Conservation (phyloP, 1,140 invertebrate species). For the Galleria mellonella region DNA sequence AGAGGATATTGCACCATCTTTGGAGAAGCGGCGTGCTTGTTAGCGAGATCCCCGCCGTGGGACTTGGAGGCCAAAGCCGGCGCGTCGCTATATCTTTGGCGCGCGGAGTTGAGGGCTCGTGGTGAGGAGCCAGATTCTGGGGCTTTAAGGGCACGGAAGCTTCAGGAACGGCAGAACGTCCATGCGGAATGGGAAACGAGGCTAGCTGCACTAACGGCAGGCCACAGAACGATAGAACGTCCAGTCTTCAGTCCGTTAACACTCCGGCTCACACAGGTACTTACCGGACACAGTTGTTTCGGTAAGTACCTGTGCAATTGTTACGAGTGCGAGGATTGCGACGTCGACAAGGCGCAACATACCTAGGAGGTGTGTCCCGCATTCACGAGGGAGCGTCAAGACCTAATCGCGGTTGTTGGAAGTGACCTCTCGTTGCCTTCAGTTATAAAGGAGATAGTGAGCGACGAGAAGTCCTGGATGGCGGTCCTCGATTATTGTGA, state of each 20-base stretch:
- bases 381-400: neutral
- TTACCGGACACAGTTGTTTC: constrained; percentile 23
- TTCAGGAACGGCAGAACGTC: neutral
- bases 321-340: neutral
- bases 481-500: too few species aligned
- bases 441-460: neutral
- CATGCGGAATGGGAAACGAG: too few species aligned
- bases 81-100: neutral
- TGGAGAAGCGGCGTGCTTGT: neutral
- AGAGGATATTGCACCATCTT: constrained; percentile 7
- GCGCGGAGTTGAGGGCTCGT: neutral
- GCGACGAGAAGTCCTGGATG: neutral
- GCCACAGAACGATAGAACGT: neutral
- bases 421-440: constrained; percentile 3
- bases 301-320: constrained; percentile 8
- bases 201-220: neutral
- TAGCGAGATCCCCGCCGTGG: constrained; percentile 7
- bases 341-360: neutral
- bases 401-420: neutral
- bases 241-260: neutral
- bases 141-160: too few species aligned
- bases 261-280: neutral
- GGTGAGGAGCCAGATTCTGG: neutral
- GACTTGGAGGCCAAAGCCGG: constrained; percentile 2
- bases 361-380: neutral